These are phyloP conservation scores for Amphipyra tragopoginis DNA, from an alignment of 2,888 invertebrate genomes.

Conservation along the genomic window DNA sequence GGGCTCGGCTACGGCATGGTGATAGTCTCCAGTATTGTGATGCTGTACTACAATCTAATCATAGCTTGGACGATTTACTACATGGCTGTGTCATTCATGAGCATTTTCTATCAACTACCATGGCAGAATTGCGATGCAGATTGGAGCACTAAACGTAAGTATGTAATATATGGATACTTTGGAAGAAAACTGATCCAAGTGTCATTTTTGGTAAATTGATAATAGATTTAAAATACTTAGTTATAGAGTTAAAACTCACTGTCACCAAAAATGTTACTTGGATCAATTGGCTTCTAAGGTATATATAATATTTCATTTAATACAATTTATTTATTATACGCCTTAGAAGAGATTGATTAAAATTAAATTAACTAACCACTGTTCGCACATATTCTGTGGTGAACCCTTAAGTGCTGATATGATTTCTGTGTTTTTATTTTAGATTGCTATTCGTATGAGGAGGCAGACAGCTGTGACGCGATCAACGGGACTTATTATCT, in stretches of 20 bases:
- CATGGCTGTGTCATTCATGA: slow-evolving; percentile 91
- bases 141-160: slow-evolving; percentile 92
- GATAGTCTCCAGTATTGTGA: slow-evolving; percentile 93
- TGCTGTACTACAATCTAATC: slow-evolving; percentile 94
- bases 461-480: slow-evolving; percentile 90
- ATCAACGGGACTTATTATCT: slow-evolving; percentile 92
- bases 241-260: too few relatives aligned
- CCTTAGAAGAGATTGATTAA: too few relatives aligned
- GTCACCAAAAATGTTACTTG: too few relatives aligned
- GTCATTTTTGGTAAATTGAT: too few relatives aligned
- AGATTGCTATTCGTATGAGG: slow-evolving; percentile 93
- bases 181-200: too few relatives aligned
- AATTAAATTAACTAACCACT: too few relatives aligned
- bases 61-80: slow-evolving; percentile 95
- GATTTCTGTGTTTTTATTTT: slow-evolving; percentile 60
- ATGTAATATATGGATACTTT: too few relatives aligned
- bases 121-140: slow-evolving; percentile 93
- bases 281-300: too few relatives aligned
- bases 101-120: slow-evolving; percentile 91
- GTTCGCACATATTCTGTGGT: not conserved
- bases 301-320: too few relatives aligned
- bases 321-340: too few relatives aligned
- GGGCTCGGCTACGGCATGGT: slow-evolving; percentile 94
- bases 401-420: not conserved
- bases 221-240: too few relatives aligned